Base-by-base conservation (phyloP, 2,113 vertebrate genomes). In the Pseudopodoces humilis region DNA sequence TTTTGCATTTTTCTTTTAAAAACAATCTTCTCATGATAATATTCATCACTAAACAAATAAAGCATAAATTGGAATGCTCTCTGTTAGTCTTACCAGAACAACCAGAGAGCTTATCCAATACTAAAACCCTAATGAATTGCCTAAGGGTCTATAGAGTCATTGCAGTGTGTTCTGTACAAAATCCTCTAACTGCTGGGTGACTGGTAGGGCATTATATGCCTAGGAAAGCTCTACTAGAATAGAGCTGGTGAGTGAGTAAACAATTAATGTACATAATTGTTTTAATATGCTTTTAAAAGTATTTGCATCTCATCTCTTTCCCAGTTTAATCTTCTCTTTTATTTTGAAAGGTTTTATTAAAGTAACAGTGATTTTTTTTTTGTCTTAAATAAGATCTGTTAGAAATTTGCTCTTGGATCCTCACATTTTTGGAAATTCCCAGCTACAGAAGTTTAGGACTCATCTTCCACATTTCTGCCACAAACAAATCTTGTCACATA, bases 1-100 rank as follows among this genome's bases (percentile, higher is more conserved):
- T 70, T 90, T 67, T n/a, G 50, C 88, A 92, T 93, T 85, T 93
- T 95, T 96, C 39, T 78, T 86, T 80, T 31, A 22, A 90, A 95
- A 96, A 90, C 43, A 86, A 83, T 58, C 55, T 95, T 82, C 39
- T 92, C 25, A 17, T 35, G 35, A 59, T 80, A 90, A 67, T 88
- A 88, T 39, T 85, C 55, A 75, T 52, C 60, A 41, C 77, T 86
- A 75, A 94, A 93, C 59, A 95, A 96, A 92, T 59, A 87, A 92
- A 92, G 37, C 8, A 56, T 64, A 46, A 75, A 78, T 86, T 86
- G 85, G 63, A 96, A 86, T 63, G 72, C 17, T 85, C 33, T 90
- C 35, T 83, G 39, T 85, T 83, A 67, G 31, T 41, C 77, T 93
- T 80, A 95, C 39, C 55, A 88, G 63, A 88, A 56, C 50, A 86